A percentile compares a stretch with the other conserved stretches of the same genome.
Conservation (phyloP, 1,140 invertebrate species). For the Vollenhovia emeryi region DNA sequence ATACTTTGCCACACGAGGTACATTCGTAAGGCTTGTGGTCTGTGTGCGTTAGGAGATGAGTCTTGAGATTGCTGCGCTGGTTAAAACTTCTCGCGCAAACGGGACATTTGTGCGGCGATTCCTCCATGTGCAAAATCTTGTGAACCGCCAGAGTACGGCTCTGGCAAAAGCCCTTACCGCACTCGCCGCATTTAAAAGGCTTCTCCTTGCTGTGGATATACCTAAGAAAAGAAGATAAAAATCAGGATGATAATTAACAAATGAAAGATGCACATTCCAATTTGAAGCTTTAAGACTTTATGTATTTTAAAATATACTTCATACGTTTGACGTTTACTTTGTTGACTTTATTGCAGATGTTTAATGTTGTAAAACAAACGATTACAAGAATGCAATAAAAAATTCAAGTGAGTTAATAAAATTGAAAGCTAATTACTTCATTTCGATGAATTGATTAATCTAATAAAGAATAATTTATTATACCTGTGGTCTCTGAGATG, state of each 20-base stretch:
- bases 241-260: not conserved
- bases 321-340: not conserved
- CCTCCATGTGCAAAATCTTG: slow-evolving; percentile 96
- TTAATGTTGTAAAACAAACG: not conserved
- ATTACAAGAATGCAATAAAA: slow-evolving; percentile 2
- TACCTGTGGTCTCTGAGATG: slow-evolving; percentile 98
- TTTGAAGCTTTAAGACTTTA: not conserved
- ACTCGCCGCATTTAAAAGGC: slow-evolving; percentile 98
- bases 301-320: not conserved
- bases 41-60: slow-evolving; percentile 97
- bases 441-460: not conserved
- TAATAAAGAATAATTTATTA: not conserved
- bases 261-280: not conserved
- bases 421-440: not conserved
- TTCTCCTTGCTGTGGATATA: slow-evolving; percentile 99
- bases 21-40: slow-evolving; percentile 98
- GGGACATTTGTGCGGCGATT: slow-evolving; percentile 96
- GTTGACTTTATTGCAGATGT: not conserved
- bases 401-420: not conserved
- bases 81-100: slow-evolving; percentile 96
- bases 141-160: slow-evolving; percentile 97
- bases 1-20: slow-evolving; percentile 95
- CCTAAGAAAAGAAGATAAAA: slow-evolving; percentile 87
- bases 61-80: slow-evolving; percentile 96
- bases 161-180: slow-evolving; percentile 98